Conservation (phyloP, 2,797 vertebrate genomes). For the Epinephelus coioides region DNA sequence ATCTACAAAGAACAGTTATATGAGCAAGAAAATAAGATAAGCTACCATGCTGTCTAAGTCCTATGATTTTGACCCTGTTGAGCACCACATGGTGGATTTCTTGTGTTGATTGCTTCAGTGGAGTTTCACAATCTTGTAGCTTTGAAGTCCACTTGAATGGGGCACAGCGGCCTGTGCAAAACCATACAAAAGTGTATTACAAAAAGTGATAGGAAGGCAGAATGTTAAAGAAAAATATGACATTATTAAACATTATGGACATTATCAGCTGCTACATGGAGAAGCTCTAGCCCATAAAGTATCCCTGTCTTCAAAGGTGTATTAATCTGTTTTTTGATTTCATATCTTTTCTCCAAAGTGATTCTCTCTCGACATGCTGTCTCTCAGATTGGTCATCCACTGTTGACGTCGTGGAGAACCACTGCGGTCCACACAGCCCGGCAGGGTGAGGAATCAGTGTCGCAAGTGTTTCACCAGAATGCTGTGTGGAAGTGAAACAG, state of each 20-base stretch:
- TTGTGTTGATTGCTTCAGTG: neutral
- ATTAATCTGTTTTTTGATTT: neutral
- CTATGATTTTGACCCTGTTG: neutral
- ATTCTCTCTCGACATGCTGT: neutral
- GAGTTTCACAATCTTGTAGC: neutral
- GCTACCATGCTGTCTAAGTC: neutral
- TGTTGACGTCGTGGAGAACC: neutral
- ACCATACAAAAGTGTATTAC: neutral
- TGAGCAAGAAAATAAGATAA: neutral
- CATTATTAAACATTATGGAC: too few relatives aligned
- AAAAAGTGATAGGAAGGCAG: slow-evolving; percentile 7
- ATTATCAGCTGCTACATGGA: neutral
- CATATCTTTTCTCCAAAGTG: neutral
- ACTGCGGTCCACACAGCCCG: neutral
- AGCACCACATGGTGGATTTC: neutral
- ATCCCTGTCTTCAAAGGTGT: neutral
- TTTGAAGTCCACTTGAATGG: too few relatives aligned
- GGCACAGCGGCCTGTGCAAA: neutral
- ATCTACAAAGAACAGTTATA: neutral
- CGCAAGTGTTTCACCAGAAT: slow-evolving; percentile 56
- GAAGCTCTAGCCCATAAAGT: neutral
- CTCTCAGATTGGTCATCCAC: neutral
- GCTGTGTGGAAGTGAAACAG: slow-evolving; percentile 78
- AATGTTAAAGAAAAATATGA: neutral
- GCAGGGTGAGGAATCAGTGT: slow-evolving; percentile 47